Conservation (phyloP, 2,113 vertebrate genomes). For the Tinamus guttatus region DNA sequence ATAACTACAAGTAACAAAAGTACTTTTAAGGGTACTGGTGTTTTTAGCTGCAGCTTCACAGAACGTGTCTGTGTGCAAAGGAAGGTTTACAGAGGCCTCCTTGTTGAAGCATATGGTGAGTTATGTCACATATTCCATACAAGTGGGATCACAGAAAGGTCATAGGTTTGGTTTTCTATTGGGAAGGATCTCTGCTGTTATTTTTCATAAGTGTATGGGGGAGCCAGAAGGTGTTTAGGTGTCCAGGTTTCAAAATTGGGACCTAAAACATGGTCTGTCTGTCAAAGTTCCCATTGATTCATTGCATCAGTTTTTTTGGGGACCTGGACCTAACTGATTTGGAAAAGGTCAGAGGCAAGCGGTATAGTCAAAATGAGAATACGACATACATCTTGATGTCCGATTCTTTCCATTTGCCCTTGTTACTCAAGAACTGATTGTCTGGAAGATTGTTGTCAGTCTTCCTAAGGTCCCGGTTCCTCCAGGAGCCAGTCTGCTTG, state of each 20-base stretch:
- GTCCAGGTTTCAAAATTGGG: not conserved
- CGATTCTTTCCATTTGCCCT: fast-evolving
- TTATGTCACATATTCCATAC: not conserved
- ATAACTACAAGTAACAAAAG: constrained; percentile 23
- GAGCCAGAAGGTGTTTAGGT: not conserved
- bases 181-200: not conserved
- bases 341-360: not conserved
- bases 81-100: not conserved
- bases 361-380: not conserved
- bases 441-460: not conserved
- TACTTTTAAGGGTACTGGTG: not conserved
- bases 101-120: not conserved
- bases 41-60: not conserved
- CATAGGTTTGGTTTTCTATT: not conserved
- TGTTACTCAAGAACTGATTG: not conserved
- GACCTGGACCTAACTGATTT: not conserved
- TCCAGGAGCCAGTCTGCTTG: not conserved
- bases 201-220: not conserved
- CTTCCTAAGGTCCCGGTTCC: not conserved
- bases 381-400: not conserved
- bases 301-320: not conserved
- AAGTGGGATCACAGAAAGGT: not conserved
- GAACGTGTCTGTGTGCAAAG: not conserved
- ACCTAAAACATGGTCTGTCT: not conserved
- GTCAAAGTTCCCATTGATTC: not conserved